Evolutionary conservation across 2,888 invertebrate genomes (phyloP), one percentile per base, ranked within the genome.

Genomic region (Cephus pulcher): DNA sequence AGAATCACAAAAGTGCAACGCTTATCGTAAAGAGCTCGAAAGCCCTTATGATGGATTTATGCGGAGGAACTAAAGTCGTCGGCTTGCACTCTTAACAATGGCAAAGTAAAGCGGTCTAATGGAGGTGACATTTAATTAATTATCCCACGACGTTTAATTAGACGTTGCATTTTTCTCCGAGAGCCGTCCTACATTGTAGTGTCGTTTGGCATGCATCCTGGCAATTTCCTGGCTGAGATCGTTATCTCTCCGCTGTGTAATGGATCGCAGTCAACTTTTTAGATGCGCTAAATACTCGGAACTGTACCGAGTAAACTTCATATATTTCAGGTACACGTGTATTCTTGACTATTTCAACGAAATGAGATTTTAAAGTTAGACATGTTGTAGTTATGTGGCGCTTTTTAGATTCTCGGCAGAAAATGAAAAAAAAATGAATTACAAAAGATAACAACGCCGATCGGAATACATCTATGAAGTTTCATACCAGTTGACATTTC

Each of bases 141-240:
- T 73, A 73, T 73, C 73, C 71, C 75, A 71, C 73, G 75, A 78
- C 75, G 76, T 78, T 78, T 78, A 78, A 78, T 78, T 78, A 78
- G 40, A 76, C 75, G 78, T 73, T 71, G 78, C 75, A 78, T 78
- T 78, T 78, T 78, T 78, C 73, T 78, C 68, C 73, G n/a, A 34
- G 76, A 69, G 75, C 68, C 70, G 75, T 56, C 70, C 68, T 56
- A 11, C 30, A 40, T 9, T 73, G 56, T 70, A 74, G 71, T 23
- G 30, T 33, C 32, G 30, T 71, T 71, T 71, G 71, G 71, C 71
- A 71, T 34, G 71, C 71, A 71, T 71, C 71, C 71, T 34, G 71
- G 33, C 71, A 34, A 32, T 71, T 71, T 71, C 71, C 71, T 34
- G 71, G 33, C 23, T 9, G 34, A 30, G 71, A 71, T 71, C 30